Conservation (phyloP, 2,113 vertebrate genomes). For the Cyprinus carpio region DNA sequence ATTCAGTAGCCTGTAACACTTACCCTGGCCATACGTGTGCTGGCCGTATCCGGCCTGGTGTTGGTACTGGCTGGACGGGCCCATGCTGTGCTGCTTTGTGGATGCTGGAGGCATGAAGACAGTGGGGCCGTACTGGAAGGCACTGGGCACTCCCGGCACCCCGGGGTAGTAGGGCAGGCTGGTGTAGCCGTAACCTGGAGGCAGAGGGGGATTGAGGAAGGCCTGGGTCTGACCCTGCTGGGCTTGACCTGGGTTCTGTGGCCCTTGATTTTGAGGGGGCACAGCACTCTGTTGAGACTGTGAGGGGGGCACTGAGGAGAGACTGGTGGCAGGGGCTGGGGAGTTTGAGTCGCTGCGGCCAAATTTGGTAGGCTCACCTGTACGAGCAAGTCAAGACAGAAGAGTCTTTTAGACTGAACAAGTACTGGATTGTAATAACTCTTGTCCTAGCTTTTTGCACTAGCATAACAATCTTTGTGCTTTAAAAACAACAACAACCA, state of each 20-base stretch:
- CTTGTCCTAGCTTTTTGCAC: neutral
- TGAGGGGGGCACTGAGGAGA: conserved; percentile 83
- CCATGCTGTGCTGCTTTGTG: conserved; percentile 89
- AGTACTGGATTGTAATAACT: neutral
- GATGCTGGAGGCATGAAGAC: conserved; percentile 93
- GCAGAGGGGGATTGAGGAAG: conserved; percentile 88
- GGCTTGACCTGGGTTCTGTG: conserved; percentile 74
- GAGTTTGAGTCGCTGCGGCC: conserved; percentile 91
- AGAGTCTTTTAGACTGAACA: neutral
- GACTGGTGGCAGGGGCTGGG: conserved; percentile 86
- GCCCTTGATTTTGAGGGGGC: conserved; percentile 82
- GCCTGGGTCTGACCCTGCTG: conserved; percentile 91
- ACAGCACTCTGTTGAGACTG: conserved; percentile 70
- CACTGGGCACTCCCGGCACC: conserved; percentile 86
- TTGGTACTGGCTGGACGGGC: conserved; percentile 84
- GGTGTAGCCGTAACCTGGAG: conserved; percentile 94
- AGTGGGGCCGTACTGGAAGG: conserved; percentile 94
- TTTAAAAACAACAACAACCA: neutral
- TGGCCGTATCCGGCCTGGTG: conserved; percentile 89
- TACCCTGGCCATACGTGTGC: conserved; percentile 84
- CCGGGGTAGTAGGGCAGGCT: conserved; percentile 94
- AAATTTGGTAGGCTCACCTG: conserved; percentile 94
- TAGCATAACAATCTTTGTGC: neutral
- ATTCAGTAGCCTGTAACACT: no score
- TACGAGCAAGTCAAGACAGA: neutral